A percentile compares a stretch with the other conserved stretches of the same genome.
phyloP scores from a whole-genome alignment of 2,113 vertebrate species.

The Salvator merianae region DNA sequence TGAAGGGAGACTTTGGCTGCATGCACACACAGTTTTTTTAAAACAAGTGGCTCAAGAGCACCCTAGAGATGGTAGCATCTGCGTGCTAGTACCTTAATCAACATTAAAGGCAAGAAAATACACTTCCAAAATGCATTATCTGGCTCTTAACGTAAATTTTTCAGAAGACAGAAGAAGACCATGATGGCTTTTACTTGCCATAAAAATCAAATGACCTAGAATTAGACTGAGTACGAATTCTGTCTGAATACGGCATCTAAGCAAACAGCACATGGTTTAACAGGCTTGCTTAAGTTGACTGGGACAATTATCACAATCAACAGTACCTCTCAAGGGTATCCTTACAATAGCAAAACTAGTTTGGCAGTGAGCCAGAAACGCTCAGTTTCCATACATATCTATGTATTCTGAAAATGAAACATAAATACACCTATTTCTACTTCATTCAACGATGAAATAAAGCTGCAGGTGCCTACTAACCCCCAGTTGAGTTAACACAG shows the following conservation, averaged over 20 bases:
- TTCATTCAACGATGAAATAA: background rate
- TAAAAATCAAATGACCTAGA: background rate
- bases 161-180: background rate
- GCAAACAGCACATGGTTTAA: background rate
- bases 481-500: background rate
- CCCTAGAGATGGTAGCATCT: too few relatives aligned
- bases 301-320: background rate
- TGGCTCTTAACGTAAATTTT: background rate
- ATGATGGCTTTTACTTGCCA: background rate
- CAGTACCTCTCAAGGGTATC: background rate
- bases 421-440: slow-evolving; percentile 11
- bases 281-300: background rate
- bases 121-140: too few relatives aligned
- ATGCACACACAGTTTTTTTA: too few relatives aligned
- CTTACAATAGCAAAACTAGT: background rate
- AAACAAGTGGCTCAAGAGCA: too few relatives aligned
- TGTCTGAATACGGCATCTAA: background rate
- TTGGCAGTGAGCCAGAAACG: background rate
- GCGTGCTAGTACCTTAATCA: too few relatives aligned
- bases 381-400: slow-evolving; percentile 1
- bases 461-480: slow-evolving; percentile 14
- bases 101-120: too few relatives aligned
- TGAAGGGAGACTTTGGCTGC: too few relatives aligned
- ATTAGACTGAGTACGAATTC: background rate
- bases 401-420: slow-evolving; percentile 1